A percentile compares a stretch with the other conserved stretches of the same genome.
phyloP scores from a whole-genome alignment of 2,113 vertebrate genomes.

The Pithys albifrons region DNA sequence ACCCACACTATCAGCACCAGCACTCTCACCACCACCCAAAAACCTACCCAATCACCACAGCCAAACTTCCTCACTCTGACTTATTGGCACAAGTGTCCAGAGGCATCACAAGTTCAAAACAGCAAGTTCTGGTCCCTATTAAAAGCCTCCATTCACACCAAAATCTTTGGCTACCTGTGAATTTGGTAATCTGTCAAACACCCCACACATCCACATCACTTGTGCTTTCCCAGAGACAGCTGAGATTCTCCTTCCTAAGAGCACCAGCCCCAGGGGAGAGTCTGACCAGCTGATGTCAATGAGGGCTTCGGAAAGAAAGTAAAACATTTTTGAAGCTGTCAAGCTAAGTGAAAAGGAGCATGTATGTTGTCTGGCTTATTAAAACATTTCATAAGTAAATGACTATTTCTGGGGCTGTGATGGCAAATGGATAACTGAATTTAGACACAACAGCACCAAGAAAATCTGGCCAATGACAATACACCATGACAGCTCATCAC shows the following conservation, averaged over 20 bases:
- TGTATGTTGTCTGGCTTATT: not conserved
- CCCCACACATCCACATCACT: too few relatives aligned
- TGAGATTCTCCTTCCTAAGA: not conserved
- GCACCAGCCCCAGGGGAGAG: not conserved
- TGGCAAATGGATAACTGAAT: not conserved
- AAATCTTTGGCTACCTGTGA: not conserved
- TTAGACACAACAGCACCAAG: not conserved
- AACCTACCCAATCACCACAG: not conserved
- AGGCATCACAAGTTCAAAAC: not conserved
- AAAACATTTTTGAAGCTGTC: not conserved
- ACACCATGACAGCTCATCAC: not conserved
- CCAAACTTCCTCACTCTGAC: not conserved
- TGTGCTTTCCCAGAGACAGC: not conserved
- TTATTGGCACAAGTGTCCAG: rapidly evolving
- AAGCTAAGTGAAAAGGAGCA: not conserved
- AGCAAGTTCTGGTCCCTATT: not conserved
- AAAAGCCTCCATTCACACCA: not conserved
- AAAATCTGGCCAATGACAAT: not conserved
- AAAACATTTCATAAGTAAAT: not conserved
- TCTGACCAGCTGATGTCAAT: not conserved
- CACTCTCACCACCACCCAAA: not conserved
- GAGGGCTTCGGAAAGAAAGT: not conserved
- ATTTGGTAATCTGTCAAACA: not conserved
- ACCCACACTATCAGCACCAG: not conserved
- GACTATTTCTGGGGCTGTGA: not conserved